Percentiles rank a stretch among this genome's conserved stretches.
Conservation (phyloP, 2,888 invertebrate species). For the Alviniconcha strummeri region DNA sequence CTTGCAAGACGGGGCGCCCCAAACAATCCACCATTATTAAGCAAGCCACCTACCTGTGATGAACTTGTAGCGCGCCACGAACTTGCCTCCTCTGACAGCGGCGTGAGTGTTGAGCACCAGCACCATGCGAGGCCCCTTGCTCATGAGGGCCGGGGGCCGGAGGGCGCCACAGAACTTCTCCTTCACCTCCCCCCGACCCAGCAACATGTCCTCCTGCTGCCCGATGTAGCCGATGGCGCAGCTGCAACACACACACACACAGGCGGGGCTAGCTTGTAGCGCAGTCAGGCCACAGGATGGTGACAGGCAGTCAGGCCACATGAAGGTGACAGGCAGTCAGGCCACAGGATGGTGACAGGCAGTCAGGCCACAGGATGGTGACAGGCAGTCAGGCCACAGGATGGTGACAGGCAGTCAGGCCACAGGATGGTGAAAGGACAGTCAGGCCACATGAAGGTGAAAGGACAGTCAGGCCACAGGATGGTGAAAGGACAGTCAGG, state of each 20-base stretch:
- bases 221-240: conserved; percentile 66
- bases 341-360: too few species aligned
- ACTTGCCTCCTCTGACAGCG: conserved; percentile 87
- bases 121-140: conserved; percentile 93
- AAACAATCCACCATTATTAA: background rate
- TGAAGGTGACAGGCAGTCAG: too few species aligned
- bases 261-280: too few species aligned
- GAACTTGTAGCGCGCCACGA: conserved; percentile 90
- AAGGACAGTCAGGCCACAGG: too few species aligned
- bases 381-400: too few species aligned
- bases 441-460: too few species aligned
- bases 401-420: too few species aligned
- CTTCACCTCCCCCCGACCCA: conserved; percentile 52
- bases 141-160: conserved; percentile 85
- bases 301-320: too few species aligned
- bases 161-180: conserved; percentile 87
- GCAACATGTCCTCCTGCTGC: conserved; percentile 62
- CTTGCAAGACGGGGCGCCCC: background rate
- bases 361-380: too few species aligned
- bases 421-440: too few species aligned
- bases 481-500: too few species aligned
- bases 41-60: conserved; percentile 81
- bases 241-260: conserved; percentile 46
- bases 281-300: too few species aligned
- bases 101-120: conserved; percentile 94